Evolutionary conservation across 2,113 vertebrate species (phyloP), one percentile per base, ranked within the genome.

Genomic region (Ophiodon elongatus): DNA sequence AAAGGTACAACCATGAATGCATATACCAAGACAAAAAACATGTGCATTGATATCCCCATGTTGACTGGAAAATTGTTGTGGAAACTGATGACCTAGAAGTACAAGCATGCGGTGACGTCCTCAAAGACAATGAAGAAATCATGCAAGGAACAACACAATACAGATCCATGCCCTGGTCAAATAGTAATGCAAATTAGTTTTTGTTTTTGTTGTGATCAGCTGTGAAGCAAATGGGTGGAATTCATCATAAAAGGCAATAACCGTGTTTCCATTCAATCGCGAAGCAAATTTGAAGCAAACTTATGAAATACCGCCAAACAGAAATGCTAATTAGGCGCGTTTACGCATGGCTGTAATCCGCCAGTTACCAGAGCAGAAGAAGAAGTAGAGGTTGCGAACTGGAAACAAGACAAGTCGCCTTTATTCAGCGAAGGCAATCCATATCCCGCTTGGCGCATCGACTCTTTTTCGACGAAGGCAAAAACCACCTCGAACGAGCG

Each of bases 81-180:
- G 45, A 80, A 76, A 73, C 47, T 10, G 54, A 35, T 80, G 64
- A 82, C 6, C 25, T 52, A 73, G 59, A 82, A n/a, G 63, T 50
- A 66, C 66, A 87, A 73, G 37, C 92, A 91, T 93, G 92, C 92
- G 13, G 10, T 47, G 66, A 82, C 67, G 85, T 84, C 73, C 66
- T 66, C 43, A 35, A 81, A 74, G 52, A 83, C 65, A 68, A 0
- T 35, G 2, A 66, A 60, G n/a, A 80, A 68, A 77, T 72, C 92
- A 93, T 92, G 92, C 92, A 91, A 68, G 4, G 72, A 68, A 82
- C n/a, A 83, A 72, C 23, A 84, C 64, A 71, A 76, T 39, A 65
- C 67, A 75, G 62, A 87, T 27, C 31, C 67, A 78, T 70, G 73
- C 70, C n/a, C 25, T 15, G 60, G 45, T 82, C 31, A 73, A 60